Evolutionary conservation across 2,113 vertebrate species (phyloP).

Genomic region (Cyanoramphus novaezelandiae): DNA sequence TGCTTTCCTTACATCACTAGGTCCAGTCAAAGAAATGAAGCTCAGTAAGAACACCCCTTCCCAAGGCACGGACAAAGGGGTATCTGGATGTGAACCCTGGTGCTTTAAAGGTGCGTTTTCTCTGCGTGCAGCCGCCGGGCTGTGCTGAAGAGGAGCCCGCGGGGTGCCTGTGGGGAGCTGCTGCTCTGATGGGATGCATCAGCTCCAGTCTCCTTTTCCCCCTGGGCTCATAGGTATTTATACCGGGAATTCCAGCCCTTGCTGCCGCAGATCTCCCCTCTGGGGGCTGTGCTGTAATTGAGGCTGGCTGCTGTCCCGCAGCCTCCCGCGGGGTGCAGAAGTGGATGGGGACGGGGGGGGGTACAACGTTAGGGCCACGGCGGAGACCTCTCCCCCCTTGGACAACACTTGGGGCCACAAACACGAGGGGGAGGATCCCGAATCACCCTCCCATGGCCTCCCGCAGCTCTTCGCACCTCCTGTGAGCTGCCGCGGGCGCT

Average conservation of each 20-base stretch:
- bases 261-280: neutral
- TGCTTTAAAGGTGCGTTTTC: neutral
- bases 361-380: fast-evolving
- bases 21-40: neutral
- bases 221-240: neutral
- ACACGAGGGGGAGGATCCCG: fast-evolving
- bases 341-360: fast-evolving
- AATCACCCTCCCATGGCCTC: neutral
- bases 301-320: neutral
- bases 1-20: too few relatives aligned
- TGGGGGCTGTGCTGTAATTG: neutral
- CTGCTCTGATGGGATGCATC: fast-evolving
- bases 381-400: neutral
- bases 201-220: neutral
- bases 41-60: neutral
- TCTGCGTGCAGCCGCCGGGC: fast-evolving
- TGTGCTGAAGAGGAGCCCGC: neutral
- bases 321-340: neutral
- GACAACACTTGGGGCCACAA: too few relatives aligned
- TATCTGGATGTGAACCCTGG: neutral
- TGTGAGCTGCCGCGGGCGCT: neutral
- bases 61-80: neutral
- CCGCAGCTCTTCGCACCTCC: neutral
- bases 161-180: fast-evolving
- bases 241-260: neutral